phyloP scores from a whole-genome alignment of 2,888 invertebrate genomes.

The Darwinula stevensoni region DNA sequence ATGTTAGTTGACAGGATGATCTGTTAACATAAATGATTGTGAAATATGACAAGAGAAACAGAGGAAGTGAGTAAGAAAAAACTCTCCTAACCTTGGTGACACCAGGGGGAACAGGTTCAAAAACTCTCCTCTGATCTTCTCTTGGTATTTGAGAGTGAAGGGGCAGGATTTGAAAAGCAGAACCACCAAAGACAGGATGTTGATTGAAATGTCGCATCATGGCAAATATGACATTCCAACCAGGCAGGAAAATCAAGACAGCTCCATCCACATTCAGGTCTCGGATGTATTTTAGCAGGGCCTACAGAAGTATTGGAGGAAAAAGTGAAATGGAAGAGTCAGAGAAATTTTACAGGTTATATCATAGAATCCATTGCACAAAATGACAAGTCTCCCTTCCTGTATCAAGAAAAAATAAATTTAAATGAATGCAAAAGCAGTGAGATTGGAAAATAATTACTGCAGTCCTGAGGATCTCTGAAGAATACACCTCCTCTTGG shows the following conservation, averaged over 20 bases:
- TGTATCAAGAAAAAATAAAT: no score
- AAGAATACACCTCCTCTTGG: no score
- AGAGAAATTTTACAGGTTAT: no score
- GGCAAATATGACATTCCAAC: constrained; percentile 88
- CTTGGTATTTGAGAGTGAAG: constrained; percentile 91
- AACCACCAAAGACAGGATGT: constrained; percentile 35
- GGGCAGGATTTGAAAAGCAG: constrained; percentile 29
- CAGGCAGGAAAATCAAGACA: constrained; percentile 70
- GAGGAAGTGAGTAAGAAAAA: no score
- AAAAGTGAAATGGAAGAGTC: no score
- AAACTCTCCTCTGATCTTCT: constrained; percentile 78
- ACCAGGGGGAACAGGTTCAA: constrained; percentile 48
- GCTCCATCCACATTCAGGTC: constrained; percentile 38
- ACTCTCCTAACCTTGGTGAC: constrained; percentile 77
- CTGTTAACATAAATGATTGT: constrained; percentile 19
- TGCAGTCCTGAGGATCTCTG: no score
- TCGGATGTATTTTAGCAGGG: constrained; percentile 25
- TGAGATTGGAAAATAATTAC: no score
- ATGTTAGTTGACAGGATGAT: constrained; percentile 84
- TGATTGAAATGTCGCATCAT: constrained; percentile 54
- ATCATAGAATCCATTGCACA: no score
- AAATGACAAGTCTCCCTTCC: no score
- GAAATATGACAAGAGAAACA: background rate
- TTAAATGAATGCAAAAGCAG: no score
- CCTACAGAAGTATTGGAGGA: constrained; percentile 15